These are phyloP conservation scores for Drosophila nigricruria DNA, from an alignment of 2,888 invertebrate genomes.

Conservation along the genomic window DNA sequence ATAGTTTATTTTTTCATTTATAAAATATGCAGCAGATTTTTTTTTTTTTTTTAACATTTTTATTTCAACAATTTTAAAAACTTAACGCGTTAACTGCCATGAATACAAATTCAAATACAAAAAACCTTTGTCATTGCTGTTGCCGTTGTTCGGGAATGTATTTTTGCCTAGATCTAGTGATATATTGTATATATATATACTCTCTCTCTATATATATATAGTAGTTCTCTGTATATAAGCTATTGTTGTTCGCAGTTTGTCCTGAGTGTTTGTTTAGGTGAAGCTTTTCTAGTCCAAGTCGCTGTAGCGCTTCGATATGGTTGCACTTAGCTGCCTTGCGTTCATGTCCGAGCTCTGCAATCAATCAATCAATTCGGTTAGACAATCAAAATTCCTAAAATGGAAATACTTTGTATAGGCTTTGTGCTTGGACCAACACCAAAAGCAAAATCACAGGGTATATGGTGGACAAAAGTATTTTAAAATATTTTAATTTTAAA, in stretches of 20 bases:
- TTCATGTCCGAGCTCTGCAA: conserved; percentile 85
- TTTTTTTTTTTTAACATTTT: conserved; percentile 12
- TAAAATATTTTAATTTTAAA: not conserved
- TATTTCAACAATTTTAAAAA: conserved; percentile 51
- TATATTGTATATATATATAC: conserved; percentile 35
- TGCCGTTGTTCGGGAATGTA: conserved; percentile 68
- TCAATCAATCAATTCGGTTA: not conserved
- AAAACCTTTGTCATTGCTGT: conserved; percentile 38
- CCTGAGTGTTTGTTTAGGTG: conserved; percentile 62
- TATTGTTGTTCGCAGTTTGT: conserved; percentile 51
- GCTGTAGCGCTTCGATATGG: conserved; percentile 78
- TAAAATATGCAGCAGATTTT: conserved; percentile 43
- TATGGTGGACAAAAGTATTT: not conserved
- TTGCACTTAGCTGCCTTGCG: conserved; percentile 83
- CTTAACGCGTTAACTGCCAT: conserved; percentile 72
- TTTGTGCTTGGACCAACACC: conserved; percentile 9
- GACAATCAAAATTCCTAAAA: not conserved
- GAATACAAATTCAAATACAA: conserved; percentile 65
- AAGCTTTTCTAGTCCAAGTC: conserved; percentile 59
- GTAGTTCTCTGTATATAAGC: conserved; percentile 35
- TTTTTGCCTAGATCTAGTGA: conserved; percentile 67
- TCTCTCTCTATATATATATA: not conserved
- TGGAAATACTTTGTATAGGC: not conserved
- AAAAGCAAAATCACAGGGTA: conserved; percentile 4
- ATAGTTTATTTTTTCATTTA: conserved; percentile 13